These are phyloP conservation scores for Acanthoscelides obtectus DNA, from an alignment of 2,888 invertebrate genomes.

Conservation along the genomic window DNA sequence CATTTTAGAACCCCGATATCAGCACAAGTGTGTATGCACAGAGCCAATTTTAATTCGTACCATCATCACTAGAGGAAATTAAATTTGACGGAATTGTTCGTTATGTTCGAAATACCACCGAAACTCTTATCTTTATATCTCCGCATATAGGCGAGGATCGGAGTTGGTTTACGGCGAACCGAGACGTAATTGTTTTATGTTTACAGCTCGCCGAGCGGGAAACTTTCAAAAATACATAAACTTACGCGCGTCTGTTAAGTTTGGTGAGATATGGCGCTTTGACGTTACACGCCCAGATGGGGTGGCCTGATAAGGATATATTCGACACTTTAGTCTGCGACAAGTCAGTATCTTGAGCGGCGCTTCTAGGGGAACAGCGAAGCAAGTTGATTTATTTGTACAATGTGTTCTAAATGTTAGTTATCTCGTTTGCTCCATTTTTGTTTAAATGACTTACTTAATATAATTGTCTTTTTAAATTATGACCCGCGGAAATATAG, in stretches of 20 bases:
- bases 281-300: not conserved
- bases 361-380: not conserved
- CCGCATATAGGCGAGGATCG: not conserved
- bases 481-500: too few species aligned
- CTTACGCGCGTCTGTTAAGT: not conserved
- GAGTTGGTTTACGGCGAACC: not conserved
- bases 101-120: conserved; percentile 5
- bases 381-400: not conserved
- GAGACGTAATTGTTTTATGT: not conserved
- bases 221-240: not conserved
- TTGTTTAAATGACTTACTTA: too few species aligned
- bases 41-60: conserved; percentile 27
- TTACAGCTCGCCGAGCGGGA: not conserved
- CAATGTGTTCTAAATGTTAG: not conserved
- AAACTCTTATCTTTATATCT: not conserved
- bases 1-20: conserved; percentile 18
- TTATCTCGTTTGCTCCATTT: too few species aligned
- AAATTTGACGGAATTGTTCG: conserved; percentile 28
- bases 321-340: not conserved
- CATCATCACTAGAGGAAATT: conserved; percentile 27
- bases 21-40: not conserved
- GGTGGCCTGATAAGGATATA: not conserved
- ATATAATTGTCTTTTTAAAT: too few species aligned
- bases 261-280: not conserved
- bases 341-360: not conserved